Percentiles rank a stretch among this genome's conserved stretches.
phyloP scores from a whole-genome alignment of 2,797 vertebrate genomes.

The Malurus leucopterus region DNA sequence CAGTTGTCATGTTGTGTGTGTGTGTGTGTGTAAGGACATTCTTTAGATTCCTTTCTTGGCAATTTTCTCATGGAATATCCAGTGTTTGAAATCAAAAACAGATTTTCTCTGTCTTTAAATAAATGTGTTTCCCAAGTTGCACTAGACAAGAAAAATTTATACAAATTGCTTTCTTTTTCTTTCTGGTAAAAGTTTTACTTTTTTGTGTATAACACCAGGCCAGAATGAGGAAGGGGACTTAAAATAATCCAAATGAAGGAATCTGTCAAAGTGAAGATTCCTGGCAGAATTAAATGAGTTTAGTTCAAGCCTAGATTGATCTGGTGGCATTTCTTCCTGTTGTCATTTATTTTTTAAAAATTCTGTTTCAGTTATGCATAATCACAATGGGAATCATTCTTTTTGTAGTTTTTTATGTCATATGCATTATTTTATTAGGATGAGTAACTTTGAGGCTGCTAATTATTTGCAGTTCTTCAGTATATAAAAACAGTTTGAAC shows the following conservation, averaged over 20 bases:
- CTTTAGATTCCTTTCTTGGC: constrained; percentile 74
- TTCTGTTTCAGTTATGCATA: not conserved
- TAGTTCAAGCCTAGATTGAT: not conserved
- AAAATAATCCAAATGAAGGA: not conserved
- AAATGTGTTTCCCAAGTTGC: constrained; percentile 59
- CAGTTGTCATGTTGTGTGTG: constrained; percentile 72
- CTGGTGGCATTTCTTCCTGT: not conserved
- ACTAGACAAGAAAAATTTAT: not conserved
- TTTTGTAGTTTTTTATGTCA: not conserved
- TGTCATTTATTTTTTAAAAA: not conserved
- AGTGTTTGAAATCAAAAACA: constrained; percentile 75
- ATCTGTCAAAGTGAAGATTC: not conserved
- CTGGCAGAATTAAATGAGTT: not conserved
- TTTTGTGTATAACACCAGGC: not conserved
- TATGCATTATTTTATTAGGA: not conserved
- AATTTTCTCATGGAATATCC: constrained; percentile 63
- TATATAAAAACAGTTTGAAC: constrained; percentile 1
- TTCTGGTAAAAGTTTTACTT: not conserved
- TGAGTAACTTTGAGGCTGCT: not conserved
- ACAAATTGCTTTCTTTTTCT: not conserved
- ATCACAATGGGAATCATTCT: not conserved
- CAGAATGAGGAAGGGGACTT: not conserved
- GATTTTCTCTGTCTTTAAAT: constrained; percentile 67
- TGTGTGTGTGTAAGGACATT: constrained; percentile 68
- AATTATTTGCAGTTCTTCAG: not conserved